Conservation (phyloP, 1,140 invertebrate species). For the Brachionus plicatilis region DNA sequence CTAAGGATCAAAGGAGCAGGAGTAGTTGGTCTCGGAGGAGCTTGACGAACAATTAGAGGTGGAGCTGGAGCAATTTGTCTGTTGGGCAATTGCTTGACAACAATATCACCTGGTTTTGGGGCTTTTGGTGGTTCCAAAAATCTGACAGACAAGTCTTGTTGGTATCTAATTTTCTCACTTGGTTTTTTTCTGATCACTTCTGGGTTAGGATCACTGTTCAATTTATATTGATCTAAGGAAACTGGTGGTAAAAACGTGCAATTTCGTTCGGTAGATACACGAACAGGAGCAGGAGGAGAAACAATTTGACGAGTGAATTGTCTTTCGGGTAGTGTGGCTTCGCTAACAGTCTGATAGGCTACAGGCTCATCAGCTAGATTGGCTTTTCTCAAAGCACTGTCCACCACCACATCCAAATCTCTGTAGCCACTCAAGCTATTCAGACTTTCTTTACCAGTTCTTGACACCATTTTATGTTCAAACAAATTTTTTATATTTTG, state of each 20-base stretch:
- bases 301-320: not conserved
- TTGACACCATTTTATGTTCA: not conserved
- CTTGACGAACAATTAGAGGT: conserved; percentile 22
- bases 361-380: not conserved
- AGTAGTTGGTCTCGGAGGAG: conserved; percentile 2
- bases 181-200: conserved; percentile 17
- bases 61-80: conserved; percentile 32
- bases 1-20: not conserved
- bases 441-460: not conserved
- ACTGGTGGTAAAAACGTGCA: not conserved
- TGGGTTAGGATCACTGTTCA: conserved; percentile 34
- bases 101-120: conserved; percentile 9
- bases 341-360: conserved; percentile 4
- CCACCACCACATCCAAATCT: not conserved
- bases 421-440: not conserved
- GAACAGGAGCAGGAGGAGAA: not conserved
- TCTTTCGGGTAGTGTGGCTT: not conserved
- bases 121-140: conserved; percentile 33
- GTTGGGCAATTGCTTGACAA: not conserved
- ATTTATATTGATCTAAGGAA: conserved; percentile 25
- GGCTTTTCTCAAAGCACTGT: not conserved
- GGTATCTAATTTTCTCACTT: not conserved
- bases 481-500: not conserved
- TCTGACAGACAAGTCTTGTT: not conserved
- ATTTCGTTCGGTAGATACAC: not conserved